These are phyloP conservation scores for Gambusia holbrooki DNA, from an alignment of 2,113 vertebrate genomes.

Conservation along the genomic window DNA sequence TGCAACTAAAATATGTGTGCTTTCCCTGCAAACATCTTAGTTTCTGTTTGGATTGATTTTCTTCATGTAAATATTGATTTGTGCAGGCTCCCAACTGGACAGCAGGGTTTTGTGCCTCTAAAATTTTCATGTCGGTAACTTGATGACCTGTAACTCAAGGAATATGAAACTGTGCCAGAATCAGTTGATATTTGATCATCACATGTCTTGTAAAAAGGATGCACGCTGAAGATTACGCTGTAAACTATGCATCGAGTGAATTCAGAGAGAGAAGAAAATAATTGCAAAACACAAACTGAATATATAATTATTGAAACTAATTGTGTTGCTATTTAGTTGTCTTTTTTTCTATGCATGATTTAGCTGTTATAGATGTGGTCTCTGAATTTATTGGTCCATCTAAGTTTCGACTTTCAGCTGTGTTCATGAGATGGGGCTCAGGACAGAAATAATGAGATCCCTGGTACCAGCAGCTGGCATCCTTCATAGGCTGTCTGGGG, in stretches of 20 bases:
- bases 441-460: background rate
- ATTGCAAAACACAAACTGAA: background rate
- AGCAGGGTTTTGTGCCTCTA: constrained; percentile 26
- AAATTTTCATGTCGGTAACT: constrained; percentile 43
- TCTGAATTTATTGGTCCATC: background rate
- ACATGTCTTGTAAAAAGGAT: constrained; percentile 1
- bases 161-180: constrained; percentile 37
- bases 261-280: background rate
- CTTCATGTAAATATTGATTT: constrained; percentile 45
- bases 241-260: constrained; percentile 23
- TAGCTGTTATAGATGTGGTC: background rate
- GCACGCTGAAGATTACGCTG: background rate
- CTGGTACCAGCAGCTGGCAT: too few species aligned
- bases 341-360: background rate
- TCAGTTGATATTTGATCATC: constrained; percentile 33
- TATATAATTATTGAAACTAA: background rate
- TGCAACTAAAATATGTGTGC: constrained; percentile 21
- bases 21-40: constrained; percentile 13
- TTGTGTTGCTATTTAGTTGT: background rate
- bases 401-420: background rate
- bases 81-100: constrained; percentile 12
- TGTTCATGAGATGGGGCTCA: background rate
- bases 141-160: constrained; percentile 30
- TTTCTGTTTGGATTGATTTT: constrained; percentile 42
- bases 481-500: too few species aligned